Base-by-base conservation (phyloP, 37 sponge, comb jelly and placozoan genomes). In the Cliona cf. orientalis region DNA sequence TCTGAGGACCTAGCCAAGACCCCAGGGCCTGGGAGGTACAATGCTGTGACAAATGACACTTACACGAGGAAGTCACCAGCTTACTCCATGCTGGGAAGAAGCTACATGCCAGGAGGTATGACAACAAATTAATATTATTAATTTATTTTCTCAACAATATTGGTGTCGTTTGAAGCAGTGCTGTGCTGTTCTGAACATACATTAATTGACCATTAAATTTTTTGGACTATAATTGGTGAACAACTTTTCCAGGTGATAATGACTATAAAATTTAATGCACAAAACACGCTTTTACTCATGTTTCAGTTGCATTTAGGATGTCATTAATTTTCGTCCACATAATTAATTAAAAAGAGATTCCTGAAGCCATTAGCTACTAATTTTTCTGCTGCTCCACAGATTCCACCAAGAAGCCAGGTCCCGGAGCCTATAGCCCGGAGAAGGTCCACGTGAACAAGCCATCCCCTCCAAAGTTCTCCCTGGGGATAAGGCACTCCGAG, bases 401-500 rank as follows among this genome's bases (percentile, higher is more conserved):
- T 80, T 65, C 91, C 62, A 90, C 96, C 57, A 87, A 60, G 81
- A 95, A 83, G 78, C 98, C 98, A 41, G 98, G 98, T 31, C 98
- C 98, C 19, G 98, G 98, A 21, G 93, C 96, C 28, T 74, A 98
- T 73, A 81, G 78, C 34, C 98, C 98, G 33, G 98, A 98, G 75
- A 80, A 77, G 42, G 98, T 98, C 0, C 42, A 60, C 67, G 38
- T 89, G 42, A 86, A 89, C 90, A 87, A 97, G 61, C 66, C 62
- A 25, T 49, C 63, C 11, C 69, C 93, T 31, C 98, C 98, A 33
- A 84, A 77, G 58, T 95, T 82, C 87, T 98, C 98, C 53, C 71
- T 98, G 72, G 96, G 96, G 2, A 95, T 98, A 69, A 49, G 95
- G 23, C 98, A 98, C 92, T 98, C 98, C 4, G 98, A 98, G 69